Conservation (phyloP, 2,797 vertebrate genomes). For the Neosilurus mollespiculum region DNA sequence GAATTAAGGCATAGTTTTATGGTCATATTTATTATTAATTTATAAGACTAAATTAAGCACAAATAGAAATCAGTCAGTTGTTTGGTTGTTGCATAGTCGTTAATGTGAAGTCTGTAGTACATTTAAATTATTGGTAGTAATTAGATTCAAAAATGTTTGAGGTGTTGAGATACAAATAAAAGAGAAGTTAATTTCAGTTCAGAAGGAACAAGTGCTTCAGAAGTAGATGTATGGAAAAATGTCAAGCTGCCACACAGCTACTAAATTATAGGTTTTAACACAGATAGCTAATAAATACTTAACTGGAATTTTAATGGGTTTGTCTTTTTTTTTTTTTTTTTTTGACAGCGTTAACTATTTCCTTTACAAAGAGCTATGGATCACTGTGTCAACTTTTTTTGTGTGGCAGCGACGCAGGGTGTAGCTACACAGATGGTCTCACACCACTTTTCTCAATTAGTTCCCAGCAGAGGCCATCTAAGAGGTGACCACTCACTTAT, state of each 20-base stretch:
- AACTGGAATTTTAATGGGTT: neutral
- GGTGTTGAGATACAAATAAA: neutral
- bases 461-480: conserved; percentile 44
- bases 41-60: neutral
- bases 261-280: neutral
- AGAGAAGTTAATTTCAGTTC: neutral
- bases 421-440: conserved; percentile 57
- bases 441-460: conserved; percentile 52
- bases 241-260: neutral
- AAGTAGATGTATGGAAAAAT: neutral
- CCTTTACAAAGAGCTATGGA: neutral
- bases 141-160: neutral
- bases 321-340: neutral
- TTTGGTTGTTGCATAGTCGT: neutral
- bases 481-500: conserved; percentile 47
- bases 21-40: neutral
- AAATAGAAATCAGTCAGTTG: neutral
- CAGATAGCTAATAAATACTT: neutral
- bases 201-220: neutral
- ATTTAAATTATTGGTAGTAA: neutral
- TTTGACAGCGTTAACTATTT: conserved; percentile 5
- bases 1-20: neutral
- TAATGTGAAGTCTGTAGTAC: neutral
- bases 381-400: neutral
- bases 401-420: conserved; percentile 10